A percentile compares a stretch with the other conserved stretches of the same genome.
phyloP scores from a whole-genome alignment of 2,888 invertebrate species.

The Ennomos fuscantarius region DNA sequence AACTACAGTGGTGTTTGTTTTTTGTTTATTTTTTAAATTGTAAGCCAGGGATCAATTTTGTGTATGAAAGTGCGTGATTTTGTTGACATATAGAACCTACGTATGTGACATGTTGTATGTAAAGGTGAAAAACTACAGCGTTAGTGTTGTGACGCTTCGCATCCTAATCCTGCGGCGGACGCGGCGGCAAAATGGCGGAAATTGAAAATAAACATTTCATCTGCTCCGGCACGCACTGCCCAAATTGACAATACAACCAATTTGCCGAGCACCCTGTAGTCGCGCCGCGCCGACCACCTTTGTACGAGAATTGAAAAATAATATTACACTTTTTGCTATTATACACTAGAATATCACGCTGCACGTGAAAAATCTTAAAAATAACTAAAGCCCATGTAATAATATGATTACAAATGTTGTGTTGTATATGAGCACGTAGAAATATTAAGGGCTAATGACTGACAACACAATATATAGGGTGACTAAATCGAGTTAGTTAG shows the following conservation, averaged over 20 bases:
- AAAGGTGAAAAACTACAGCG: slow-evolving; percentile 20
- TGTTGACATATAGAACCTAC: background rate
- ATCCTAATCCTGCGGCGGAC: slow-evolving; percentile 77
- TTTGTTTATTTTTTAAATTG: too few species aligned
- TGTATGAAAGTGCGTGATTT: background rate
- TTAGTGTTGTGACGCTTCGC: slow-evolving; percentile 39
- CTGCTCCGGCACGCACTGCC: slow-evolving; percentile 84
- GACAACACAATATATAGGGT: too few species aligned
- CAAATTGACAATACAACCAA: slow-evolving; percentile 86
- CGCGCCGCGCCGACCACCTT: slow-evolving; percentile 75
- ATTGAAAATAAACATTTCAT: slow-evolving; percentile 85
- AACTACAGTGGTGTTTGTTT: too few species aligned
- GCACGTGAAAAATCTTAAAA: slow-evolving; percentile 76
- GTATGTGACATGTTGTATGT: slow-evolving; percentile 29
- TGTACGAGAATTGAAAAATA: slow-evolving; percentile 85
- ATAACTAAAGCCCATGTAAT: slow-evolving; percentile 67
- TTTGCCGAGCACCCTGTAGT: slow-evolving; percentile 67
- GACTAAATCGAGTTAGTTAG: too few species aligned
- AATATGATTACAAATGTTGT: too few species aligned
- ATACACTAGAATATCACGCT: slow-evolving; percentile 47
- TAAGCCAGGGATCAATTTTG: too few species aligned
- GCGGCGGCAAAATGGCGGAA: slow-evolving; percentile 81
- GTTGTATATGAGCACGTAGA: too few species aligned
- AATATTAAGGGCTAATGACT: too few species aligned
- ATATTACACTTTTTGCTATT: slow-evolving; percentile 70